Conservation (phyloP, 2,888 invertebrate genomes). For the Mythimna albipuncta region DNA sequence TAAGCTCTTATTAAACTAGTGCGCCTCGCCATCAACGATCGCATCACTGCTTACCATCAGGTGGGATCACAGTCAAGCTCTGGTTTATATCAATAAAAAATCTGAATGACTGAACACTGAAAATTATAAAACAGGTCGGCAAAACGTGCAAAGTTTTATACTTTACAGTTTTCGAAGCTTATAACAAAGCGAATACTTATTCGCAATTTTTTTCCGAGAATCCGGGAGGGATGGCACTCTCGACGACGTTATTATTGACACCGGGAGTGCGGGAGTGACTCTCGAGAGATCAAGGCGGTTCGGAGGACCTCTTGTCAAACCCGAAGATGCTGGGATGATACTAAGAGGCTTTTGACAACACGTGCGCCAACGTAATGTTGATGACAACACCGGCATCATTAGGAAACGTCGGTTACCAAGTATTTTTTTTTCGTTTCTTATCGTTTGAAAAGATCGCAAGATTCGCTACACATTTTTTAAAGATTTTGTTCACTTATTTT, state of each 20-base stretch:
- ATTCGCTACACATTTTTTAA: not conserved
- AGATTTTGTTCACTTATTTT: no score
- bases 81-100: not conserved
- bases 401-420: constrained; percentile 19
- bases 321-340: constrained; percentile 48
- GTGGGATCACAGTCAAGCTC: not conserved
- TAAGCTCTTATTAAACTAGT: no score
- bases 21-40: no score
- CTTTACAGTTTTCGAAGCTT: constrained; percentile 40
- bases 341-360: constrained; percentile 61
- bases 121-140: constrained; percentile 24
- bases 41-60: not conserved
- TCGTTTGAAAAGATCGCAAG: constrained; percentile 4
- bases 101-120: not conserved
- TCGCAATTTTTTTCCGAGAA: constrained; percentile 53
- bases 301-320: constrained; percentile 55
- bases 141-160: constrained; percentile 32
- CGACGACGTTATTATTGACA: constrained; percentile 74
- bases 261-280: constrained; percentile 68
- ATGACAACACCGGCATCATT: constrained; percentile 54
- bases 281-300: constrained; percentile 72
- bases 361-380: constrained; percentile 44
- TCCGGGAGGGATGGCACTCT: constrained; percentile 49
- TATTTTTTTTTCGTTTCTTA: constrained; percentile 18
- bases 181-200: constrained; percentile 62